These are phyloP conservation scores for Pachycephus smyrnensis DNA, from an alignment of 2,888 invertebrate species.

Conservation along the genomic window DNA sequence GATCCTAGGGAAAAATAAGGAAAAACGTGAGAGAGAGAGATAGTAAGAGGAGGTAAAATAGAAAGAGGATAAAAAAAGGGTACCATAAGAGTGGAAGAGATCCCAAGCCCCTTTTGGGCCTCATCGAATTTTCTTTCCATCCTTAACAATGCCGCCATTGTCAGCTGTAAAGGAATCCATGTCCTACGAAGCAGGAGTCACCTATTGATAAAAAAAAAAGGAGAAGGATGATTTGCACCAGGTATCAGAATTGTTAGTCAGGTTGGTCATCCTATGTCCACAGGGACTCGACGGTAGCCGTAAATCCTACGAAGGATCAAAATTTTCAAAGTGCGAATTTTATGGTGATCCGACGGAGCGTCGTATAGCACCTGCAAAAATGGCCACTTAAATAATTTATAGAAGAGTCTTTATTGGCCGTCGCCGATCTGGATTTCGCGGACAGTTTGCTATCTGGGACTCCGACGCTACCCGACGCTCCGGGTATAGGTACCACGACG, in stretches of 20 bases:
- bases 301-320: not conserved
- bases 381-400: not conserved
- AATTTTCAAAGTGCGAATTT: not conserved
- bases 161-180: not conserved
- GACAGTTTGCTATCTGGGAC: conserved; percentile 21
- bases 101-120: not conserved
- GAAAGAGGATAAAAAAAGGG: not conserved
- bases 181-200: not conserved
- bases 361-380: not conserved
- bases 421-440: conserved; percentile 18
- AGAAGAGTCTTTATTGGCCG: not conserved
- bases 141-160: not conserved
- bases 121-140: not conserved
- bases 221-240: not conserved
- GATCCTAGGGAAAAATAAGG: conserved; percentile 8
- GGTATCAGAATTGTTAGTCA: not conserved
- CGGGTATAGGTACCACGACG: not conserved
- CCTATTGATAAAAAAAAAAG: not conserved
- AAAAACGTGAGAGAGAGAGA: conserved; percentile 10
- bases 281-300: not conserved
- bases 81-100: not conserved
- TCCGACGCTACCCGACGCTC: conserved; percentile 3
- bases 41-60: not conserved
- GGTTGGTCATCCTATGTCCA: not conserved
- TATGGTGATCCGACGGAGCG: not conserved